Conservation (phyloP, 2,888 invertebrate genomes). For the Phaedon cochleariae region DNA sequence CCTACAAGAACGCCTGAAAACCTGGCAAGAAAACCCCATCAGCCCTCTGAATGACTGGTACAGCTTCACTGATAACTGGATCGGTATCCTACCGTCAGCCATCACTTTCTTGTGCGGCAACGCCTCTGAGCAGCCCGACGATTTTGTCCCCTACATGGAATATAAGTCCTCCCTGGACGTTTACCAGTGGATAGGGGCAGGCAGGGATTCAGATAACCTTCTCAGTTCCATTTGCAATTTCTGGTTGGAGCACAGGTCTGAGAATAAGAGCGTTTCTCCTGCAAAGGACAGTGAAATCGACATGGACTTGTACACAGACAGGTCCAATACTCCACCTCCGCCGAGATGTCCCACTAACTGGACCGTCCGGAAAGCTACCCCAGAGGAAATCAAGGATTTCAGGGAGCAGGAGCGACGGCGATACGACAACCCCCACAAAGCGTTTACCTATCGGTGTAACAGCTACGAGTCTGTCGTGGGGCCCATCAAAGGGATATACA, state of each 20-base stretch:
- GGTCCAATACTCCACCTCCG: slow-evolving; percentile 64
- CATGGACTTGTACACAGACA: slow-evolving; percentile 56
- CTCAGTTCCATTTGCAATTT: slow-evolving; percentile 78
- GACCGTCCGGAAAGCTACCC: slow-evolving; percentile 82
- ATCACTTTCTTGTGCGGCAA: slow-evolving; percentile 86
- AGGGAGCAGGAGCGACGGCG: slow-evolving; percentile 82
- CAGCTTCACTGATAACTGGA: slow-evolving; percentile 74
- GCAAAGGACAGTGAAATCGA: slow-evolving; percentile 58
- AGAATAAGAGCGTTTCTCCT: slow-evolving; percentile 53
- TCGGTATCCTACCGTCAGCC: slow-evolving; percentile 77
- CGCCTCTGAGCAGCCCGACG: slow-evolving; percentile 80
- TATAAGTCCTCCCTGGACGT: slow-evolving; percentile 76
- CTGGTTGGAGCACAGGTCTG: slow-evolving; percentile 76
- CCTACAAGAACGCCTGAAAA: slow-evolving; percentile 75
- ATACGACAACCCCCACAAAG: slow-evolving; percentile 89
- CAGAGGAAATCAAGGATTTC: slow-evolving; percentile 80
- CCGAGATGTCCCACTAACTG: slow-evolving; percentile 78
- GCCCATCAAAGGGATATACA: slow-evolving; percentile 73
- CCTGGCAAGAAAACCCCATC: slow-evolving; percentile 82
- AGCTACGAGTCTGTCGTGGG: slow-evolving; percentile 87
- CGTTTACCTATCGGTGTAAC: slow-evolving; percentile 84
- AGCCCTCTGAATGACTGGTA: slow-evolving; percentile 87
- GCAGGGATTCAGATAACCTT: slow-evolving; percentile 85
- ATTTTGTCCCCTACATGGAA: slow-evolving; percentile 89
- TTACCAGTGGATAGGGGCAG: slow-evolving; percentile 95